Evolutionary conservation across 2,113 vertebrate genomes (phyloP).

Genomic region (Pteropus alecto): DNA sequence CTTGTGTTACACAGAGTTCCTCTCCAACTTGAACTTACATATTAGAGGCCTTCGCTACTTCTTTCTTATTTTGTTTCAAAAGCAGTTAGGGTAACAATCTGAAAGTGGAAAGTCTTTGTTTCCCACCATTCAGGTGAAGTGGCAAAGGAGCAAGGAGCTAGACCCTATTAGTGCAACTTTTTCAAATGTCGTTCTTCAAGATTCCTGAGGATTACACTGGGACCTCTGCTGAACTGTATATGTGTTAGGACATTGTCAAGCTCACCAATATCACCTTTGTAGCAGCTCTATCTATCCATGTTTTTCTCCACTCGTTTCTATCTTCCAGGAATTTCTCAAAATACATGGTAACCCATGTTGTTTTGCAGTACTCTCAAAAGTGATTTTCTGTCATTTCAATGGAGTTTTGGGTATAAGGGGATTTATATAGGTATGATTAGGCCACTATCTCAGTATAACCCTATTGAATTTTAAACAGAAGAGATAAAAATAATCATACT

Average conservation of each 20-base stretch:
- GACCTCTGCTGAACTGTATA: neutral
- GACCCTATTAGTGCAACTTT: neutral
- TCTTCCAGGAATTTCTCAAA: slow-evolving; percentile 10
- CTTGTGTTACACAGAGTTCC: neutral
- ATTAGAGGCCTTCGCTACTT: neutral
- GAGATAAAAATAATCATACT: neutral
- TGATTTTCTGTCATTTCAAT: slow-evolving; percentile 4
- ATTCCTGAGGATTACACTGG: neutral
- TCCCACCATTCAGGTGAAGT: neutral
- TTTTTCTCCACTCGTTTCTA: neutral
- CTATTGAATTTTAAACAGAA: neutral
- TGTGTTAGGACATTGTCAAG: neutral
- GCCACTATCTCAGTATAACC: neutral
- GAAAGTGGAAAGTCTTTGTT: neutral
- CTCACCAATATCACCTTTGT: neutral
- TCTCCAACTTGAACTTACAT: neutral
- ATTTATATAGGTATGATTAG: neutral
- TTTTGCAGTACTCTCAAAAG: neutral
- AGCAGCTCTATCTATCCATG: neutral
- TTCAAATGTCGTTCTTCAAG: neutral
- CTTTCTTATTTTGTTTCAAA: neutral
- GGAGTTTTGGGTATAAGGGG: neutral
- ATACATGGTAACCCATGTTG: neutral
- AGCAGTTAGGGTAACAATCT: neutral
- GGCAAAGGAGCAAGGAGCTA: neutral